These are phyloP conservation scores for Perca schrenkii DNA, from an alignment of 2,113 vertebrate genomes.

Conservation along the genomic window DNA sequence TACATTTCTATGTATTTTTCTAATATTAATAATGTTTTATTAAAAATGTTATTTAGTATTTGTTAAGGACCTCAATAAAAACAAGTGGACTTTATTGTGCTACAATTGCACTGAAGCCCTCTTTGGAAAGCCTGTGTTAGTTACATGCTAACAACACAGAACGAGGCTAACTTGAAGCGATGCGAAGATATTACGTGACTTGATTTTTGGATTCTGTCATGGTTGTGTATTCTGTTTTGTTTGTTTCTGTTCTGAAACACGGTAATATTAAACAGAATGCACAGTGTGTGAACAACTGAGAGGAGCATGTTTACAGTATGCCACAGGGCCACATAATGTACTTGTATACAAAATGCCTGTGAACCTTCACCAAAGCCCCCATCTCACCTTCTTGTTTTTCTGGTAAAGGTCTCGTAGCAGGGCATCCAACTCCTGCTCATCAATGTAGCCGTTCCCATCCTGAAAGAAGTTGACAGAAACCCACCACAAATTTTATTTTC, in stretches of 20 bases:
- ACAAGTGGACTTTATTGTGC: too few species aligned
- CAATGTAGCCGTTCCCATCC: constrained; percentile 98
- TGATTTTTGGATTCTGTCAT: too few species aligned
- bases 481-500: neutral
- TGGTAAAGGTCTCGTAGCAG: constrained; percentile 95
- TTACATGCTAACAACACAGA: too few species aligned
- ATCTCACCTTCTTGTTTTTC: constrained; percentile 93
- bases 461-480: constrained; percentile 63
- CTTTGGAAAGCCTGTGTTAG: too few species aligned
- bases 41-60: too few species aligned
- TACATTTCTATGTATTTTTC: neutral
- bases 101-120: too few species aligned
- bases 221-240: neutral
- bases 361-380: neutral
- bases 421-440: constrained; percentile 95
- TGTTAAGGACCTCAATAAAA: too few species aligned
- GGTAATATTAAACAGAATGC: neutral
- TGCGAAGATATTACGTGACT: too few species aligned
- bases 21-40: neutral
- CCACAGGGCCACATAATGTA: neutral
- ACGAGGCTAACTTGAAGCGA: too few species aligned
- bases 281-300: neutral
- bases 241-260: neutral
- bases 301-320: neutral
- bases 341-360: neutral